Evolutionary conservation across 2,113 vertebrate species (phyloP), one percentile per base, ranked within the genome.

Genomic region (Coracopsis vasa): DNA sequence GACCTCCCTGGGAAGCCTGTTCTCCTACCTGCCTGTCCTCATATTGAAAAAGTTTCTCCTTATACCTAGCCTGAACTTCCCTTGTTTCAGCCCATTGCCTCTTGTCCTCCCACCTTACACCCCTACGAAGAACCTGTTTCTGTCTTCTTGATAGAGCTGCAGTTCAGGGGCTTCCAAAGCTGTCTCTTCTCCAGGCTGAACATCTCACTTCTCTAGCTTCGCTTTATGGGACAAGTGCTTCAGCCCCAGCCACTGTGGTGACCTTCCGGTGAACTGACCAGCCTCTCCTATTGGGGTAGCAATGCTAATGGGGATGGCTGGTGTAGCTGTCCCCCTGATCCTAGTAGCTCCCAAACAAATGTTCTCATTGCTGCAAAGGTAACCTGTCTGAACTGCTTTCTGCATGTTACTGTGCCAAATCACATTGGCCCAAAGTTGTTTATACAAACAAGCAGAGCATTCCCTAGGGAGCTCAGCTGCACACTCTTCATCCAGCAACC

Each of bases 321-420:
- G 7, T 45, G 10, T 60, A 85, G 27, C 50, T 81, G 21, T 24
- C 13, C 13, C 28, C 3, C 29, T 13, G 16, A 74, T 50, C 21
- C 39, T n/a, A 65, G 23, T 8, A 93, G 25, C 45, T 70, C 39
- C 9, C 69, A 74, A 61, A 56, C 4, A 48, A 75, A 75, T 25
- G 6, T 62, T 87, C 65, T 58, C 2, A 1, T 19, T 74, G 42
- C 42, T 80, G 45, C 41, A 47, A 73, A 81, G 54, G 39, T 81
- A 91, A 91, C 83, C 77, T 85, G 11, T 50, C 61, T 72, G 65
- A 81, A 47, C 77, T 75, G 16, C 56, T 90, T 81, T 53, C 47
- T 90, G 14, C 47, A 31, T 8, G 7, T 67, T 51, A 81, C 39
- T 0, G 0, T 71, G 27, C 20, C 0, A 1, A 33, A 29, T 94